Conservation (phyloP, 2,888 invertebrate genomes). For the Erpobdella octoculata region DNA sequence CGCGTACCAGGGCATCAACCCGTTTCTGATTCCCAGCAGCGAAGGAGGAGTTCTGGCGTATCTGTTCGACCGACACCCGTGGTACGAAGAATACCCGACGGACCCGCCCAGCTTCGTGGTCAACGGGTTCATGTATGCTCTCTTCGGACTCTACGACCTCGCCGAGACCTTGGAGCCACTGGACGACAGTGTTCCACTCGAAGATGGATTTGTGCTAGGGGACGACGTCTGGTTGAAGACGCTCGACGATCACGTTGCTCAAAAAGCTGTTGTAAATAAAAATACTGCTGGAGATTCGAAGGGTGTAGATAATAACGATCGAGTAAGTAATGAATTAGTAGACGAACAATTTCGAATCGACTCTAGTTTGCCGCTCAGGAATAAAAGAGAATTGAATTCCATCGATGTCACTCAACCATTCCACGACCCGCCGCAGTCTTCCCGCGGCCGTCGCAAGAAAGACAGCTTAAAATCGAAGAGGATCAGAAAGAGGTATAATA, state of each 20-base stretch:
- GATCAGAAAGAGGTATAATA: background rate
- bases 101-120: constrained; percentile 81
- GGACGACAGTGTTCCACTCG: too few relatives aligned
- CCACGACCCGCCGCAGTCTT: background rate
- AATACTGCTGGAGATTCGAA: background rate
- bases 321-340: background rate
- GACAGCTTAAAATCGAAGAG: background rate
- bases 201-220: constrained; percentile 68
- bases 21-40: constrained; percentile 57
- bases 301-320: background rate
- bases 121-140: constrained; percentile 94
- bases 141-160: constrained; percentile 91
- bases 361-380: too few relatives aligned
- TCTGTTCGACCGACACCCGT: constrained; percentile 75
- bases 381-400: too few relatives aligned
- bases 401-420: background rate
- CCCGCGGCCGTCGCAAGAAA: background rate
- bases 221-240: constrained; percentile 61
- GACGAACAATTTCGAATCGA: too few relatives aligned
- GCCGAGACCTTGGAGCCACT: constrained; percentile 67
- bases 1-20: constrained; percentile 70
- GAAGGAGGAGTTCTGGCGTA: constrained; percentile 46
- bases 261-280: background rate
- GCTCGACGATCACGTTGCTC: background rate
- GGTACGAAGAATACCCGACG: constrained; percentile 99